Percentiles rank a stretch among this genome's conserved stretches.
phyloP scores from a whole-genome alignment of 2,113 vertebrate genomes.

The Chroicocephalus ridibundus region DNA sequence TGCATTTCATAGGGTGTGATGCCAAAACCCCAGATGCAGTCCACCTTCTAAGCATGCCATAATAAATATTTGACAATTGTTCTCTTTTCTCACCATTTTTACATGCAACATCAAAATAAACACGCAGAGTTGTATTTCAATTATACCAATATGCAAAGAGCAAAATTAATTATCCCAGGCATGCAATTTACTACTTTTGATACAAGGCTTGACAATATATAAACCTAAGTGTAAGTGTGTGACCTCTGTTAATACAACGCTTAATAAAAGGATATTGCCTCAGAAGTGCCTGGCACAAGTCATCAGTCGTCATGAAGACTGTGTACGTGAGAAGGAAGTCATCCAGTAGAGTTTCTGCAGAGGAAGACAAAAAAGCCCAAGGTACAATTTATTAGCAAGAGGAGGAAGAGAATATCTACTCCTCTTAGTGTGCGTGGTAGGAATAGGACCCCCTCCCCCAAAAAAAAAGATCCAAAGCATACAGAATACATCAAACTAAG shows the following conservation, averaged over 20 bases:
- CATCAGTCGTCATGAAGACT: conserved; percentile 94
- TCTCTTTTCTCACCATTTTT: background rate
- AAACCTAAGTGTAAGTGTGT: background rate
- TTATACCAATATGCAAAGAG: background rate
- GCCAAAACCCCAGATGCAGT: background rate
- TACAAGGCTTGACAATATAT: background rate
- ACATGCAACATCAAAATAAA: background rate
- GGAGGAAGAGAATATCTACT: background rate
- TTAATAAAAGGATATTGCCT: conserved; percentile 94
- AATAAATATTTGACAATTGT: background rate
- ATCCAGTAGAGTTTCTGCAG: conserved; percentile 89
- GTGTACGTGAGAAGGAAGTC: conserved; percentile 97
- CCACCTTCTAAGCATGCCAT: background rate
- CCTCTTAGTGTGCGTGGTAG: background rate
- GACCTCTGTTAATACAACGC: background rate
- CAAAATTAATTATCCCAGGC: background rate
- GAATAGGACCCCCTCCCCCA: accelerated
- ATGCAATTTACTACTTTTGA: background rate
- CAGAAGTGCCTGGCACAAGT: conserved; percentile 94
- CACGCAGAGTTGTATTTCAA: background rate
- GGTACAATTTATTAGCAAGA: background rate
- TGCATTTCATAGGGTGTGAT: background rate
- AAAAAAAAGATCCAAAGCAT: background rate
- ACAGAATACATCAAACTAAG: background rate
- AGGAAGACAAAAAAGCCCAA: conserved; percentile 52